Base-by-base conservation (phyloP, 2,888 invertebrate genomes). In the Sesia apiformis region DNA sequence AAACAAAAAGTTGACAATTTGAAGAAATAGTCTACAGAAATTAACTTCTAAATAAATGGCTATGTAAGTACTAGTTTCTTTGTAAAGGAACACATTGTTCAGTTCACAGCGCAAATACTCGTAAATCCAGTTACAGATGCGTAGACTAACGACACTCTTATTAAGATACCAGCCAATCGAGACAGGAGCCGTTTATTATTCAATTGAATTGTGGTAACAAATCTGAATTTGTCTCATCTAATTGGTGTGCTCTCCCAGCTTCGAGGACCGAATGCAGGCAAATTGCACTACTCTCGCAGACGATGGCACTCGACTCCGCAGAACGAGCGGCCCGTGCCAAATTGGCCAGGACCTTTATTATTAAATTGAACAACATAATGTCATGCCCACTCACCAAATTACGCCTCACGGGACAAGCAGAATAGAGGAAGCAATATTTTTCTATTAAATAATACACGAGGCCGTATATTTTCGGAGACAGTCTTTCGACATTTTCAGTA, bases 141-240 rank as follows among this genome's bases (percentile, higher is more conserved):
- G 23, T 23, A 23, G 23, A 23, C 23, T 23, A 23, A 23, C 23
- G 23, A 23, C 23, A 23, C 23, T 23, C 23, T 23, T 23, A 23
- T 23, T 23, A 23, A 23, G 23, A 23, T 23, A 23, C 23, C 23
- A 23, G 23, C 23, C 23, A 23, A 64, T 65, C 60, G 63, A 64
- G 68, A 66, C 66, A 71, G 68, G 64, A 64, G 68, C 60, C 63
- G 59, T 71, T 72, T 73, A 72, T 77, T 78, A 77, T 70, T 66
- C 72, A 72, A 69, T 74, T 73, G 66, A 70, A 56, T 46, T 46
- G 46, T 8, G 46, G 54, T 80, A 77, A 76, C 78, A 80, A 84
- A 83, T 78, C 70, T 70, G 72, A 78, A 78, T 81, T 46, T 76
- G 76, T 78, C 76, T 74, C 76, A 65, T 71, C 77, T 86, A 86